phyloP scores from a whole-genome alignment of 1,140 invertebrate genomes.

The Agraylea sexmaculata region DNA sequence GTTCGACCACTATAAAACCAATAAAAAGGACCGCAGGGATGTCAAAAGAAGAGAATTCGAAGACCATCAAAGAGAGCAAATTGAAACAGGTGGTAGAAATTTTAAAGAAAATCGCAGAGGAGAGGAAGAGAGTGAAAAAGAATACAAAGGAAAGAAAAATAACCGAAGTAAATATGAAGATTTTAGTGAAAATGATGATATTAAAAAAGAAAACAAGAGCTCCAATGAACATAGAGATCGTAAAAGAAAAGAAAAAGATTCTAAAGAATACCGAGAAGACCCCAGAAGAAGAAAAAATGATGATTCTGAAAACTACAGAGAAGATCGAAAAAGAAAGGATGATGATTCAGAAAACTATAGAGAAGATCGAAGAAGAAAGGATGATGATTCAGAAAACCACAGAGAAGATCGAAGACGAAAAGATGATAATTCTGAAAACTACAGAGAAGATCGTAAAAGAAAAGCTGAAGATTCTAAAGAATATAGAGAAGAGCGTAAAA shows the following conservation, averaged over 20 bases:
- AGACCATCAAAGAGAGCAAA: no score
- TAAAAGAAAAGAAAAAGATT: conserved; percentile 22
- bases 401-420: conserved; percentile 9
- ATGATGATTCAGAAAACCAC: conserved; percentile 9
- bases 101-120: no score
- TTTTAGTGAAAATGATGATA: conserved; percentile 4
- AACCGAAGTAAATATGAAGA: conserved; percentile 8
- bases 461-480: conserved; percentile 12
- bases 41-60: no score
- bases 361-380: conserved; percentile 10
- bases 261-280: conserved; percentile 5
- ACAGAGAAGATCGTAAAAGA: conserved; percentile 14
- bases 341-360: conserved; percentile 11
- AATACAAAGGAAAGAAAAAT: conserved; percentile 18
- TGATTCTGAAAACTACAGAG: conserved; percentile 2
- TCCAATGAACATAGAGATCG: conserved; percentile 25
- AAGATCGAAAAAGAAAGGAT: conserved; percentile 5
- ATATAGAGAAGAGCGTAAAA: conserved; percentile 16
- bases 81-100: no score
- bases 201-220: conserved; percentile 24
- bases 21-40: no score
- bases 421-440: conserved; percentile 15
- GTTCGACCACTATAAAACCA: no score
- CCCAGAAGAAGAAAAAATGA: conserved; percentile 8
- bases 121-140: conserved; percentile 5